Conservation (phyloP, 2,113 vertebrate genomes). For the Ascaphus truei region DNA sequence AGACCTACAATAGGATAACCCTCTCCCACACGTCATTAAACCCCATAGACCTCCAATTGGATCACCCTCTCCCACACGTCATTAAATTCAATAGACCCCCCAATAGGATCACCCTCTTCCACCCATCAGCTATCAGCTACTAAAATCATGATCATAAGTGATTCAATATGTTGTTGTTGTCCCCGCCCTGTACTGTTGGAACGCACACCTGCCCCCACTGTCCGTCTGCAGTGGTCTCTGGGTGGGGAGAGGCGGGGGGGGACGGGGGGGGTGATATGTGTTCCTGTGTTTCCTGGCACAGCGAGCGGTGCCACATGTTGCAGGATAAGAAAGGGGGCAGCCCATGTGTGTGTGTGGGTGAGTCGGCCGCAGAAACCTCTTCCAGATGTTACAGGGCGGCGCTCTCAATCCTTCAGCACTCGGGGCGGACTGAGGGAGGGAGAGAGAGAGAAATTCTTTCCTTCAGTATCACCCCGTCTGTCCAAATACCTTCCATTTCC, state of each 20-base stretch:
- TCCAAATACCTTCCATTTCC: conserved; percentile 26
- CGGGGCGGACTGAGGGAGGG: not conserved
- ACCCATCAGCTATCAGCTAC: not conserved
- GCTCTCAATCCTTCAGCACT: conserved; percentile 17
- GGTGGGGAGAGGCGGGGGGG: not conserved
- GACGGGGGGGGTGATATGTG: not conserved
- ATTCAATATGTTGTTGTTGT: too few species aligned
- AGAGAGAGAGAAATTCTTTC: conserved; percentile 18
- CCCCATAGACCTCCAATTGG: too few species aligned
- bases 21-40: too few species aligned
- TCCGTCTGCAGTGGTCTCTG: not conserved
- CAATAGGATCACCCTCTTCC: not conserved
- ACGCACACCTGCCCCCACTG: not conserved
- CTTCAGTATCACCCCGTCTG: conserved; percentile 19
- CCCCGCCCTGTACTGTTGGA: not conserved
- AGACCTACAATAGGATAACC: too few species aligned
- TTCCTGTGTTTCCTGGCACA: conserved; percentile 1
- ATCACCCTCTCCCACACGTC: not conserved
- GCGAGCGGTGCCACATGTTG: not conserved
- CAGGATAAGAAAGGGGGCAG: not conserved
- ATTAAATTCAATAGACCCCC: too few species aligned
- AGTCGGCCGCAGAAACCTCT: conserved; percentile 25
- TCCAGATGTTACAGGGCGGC: conserved; percentile 34
- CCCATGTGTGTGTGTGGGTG: conserved; percentile 21
- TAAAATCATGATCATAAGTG: not conserved